Base-by-base conservation (phyloP, 2,113 vertebrate genomes). In the Galemys pyrenaicus region DNA sequence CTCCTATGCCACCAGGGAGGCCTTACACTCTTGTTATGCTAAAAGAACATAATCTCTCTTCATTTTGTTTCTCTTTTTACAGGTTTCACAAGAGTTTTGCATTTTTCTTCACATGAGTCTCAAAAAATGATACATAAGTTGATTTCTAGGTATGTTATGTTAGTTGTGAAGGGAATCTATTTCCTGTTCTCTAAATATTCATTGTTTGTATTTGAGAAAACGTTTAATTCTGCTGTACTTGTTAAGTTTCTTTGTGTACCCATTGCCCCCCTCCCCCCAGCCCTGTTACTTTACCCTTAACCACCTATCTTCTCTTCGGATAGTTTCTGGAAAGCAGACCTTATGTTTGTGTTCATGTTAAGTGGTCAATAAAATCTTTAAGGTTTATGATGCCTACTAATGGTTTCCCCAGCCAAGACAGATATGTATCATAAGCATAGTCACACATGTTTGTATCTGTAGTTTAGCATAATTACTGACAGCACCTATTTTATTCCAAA, bases 161-260 rank as follows among this genome's bases (percentile, higher is more conserved):
- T 90, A 51, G 9, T 70, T 71, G 54, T 79, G 54, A 85, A 85
- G 44, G 32, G 37, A 71, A 37, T 71, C 54, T 44, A 71, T 64
- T 80, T 80, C 44, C 30, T 86, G 37, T 83, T 68, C 79, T 91
- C 35, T 71, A 71, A 79, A 24, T 49, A 26, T 58, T 86, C 71
- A 67, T 73, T 75, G 60, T 67, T 94, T 70, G 30, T 64, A 71
- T 32, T 89, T 94, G 75, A 75, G 93, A 87, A 86, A 74, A 82
- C 60, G 75, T 68, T 82, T 75, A 75, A 75, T 82, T 20, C 17
- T 82, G 68, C 39, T 87, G 41, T 15, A 12, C 24, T 37, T 75
- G 28, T 26, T 70, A 60, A 83, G 64, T 84, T 44, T 49, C 37
- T 89, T 77, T 84, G 79, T 88, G 64, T 84, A 83, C 26, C 49